These are phyloP conservation scores for Meles meles DNA, from an alignment of 2,113 vertebrate genomes.

Conservation along the genomic window DNA sequence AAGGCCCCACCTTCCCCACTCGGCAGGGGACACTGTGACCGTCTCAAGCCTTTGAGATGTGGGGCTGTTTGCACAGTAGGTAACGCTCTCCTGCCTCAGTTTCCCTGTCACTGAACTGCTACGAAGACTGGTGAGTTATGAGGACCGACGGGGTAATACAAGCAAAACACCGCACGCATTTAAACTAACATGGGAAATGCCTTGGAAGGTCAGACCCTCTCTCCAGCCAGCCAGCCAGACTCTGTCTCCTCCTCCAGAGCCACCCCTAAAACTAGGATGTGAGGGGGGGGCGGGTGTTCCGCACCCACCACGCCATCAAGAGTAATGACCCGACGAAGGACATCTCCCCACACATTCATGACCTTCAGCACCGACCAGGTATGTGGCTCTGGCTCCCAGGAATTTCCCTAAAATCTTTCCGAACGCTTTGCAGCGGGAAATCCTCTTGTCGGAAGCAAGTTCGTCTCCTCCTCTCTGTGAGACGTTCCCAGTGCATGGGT, in stretches of 20 bases:
- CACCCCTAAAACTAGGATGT: not conserved
- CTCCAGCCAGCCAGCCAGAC: not conserved
- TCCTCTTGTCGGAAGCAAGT: not conserved
- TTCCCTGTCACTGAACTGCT: not conserved
- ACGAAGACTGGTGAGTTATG: not conserved
- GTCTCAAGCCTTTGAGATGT: not conserved
- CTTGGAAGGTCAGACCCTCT: not conserved
- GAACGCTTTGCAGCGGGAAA: not conserved
- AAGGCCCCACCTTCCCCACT: not conserved
- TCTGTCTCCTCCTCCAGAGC: not conserved
- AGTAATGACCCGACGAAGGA: not conserved
- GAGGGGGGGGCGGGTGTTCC: not conserved
- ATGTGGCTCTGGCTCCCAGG: not conserved
- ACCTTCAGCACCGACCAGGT: not conserved
- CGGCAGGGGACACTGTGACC: not conserved
- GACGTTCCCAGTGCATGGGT: not conserved
- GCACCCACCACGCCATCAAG: not conserved
- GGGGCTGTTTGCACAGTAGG: not conserved
- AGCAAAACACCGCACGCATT: not conserved
- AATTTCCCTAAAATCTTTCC: conserved; percentile 19
- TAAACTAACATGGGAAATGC: not conserved
- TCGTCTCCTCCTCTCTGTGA: not conserved
- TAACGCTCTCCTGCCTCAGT: not conserved
- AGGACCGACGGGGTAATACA: not conserved
- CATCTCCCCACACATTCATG: not conserved